phyloP scores from a whole-genome alignment of 2,888 invertebrate genomes.

The Elmis aenea region DNA sequence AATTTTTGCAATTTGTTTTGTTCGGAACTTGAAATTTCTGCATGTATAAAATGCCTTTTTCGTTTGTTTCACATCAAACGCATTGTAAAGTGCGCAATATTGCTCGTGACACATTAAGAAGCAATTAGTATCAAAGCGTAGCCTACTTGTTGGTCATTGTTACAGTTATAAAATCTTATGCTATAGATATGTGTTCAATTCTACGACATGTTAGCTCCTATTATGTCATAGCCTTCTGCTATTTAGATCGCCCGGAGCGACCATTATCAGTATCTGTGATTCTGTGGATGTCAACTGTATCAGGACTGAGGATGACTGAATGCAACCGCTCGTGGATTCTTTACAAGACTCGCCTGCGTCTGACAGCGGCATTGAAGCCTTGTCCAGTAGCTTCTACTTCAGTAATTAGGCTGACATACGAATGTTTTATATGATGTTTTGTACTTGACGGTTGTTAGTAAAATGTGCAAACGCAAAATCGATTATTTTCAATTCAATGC shows the following conservation, averaged over 20 bases:
- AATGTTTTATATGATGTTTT: slow-evolving; percentile 26
- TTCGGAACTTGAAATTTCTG: too few relatives aligned
- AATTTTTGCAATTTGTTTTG: too few relatives aligned
- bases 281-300: slow-evolving; percentile 32
- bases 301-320: slow-evolving; percentile 37
- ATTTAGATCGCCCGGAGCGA: slow-evolving; percentile 26
- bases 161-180: too few relatives aligned
- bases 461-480: too few relatives aligned
- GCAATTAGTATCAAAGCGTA: too few relatives aligned
- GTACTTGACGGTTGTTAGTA: slow-evolving; percentile 1
- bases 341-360: slow-evolving; percentile 34
- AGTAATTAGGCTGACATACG: slow-evolving; percentile 38
- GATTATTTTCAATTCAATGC: too few relatives aligned
- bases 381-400: slow-evolving; percentile 37
- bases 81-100: too few relatives aligned
- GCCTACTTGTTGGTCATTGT: too few relatives aligned
- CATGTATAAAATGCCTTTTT: too few relatives aligned
- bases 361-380: slow-evolving; percentile 41
- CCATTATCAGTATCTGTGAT: slow-evolving; percentile 34
- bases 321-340: slow-evolving; percentile 42
- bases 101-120: too few relatives aligned
- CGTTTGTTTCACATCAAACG: slow-evolving; percentile 6
- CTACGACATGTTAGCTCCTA: slow-evolving; percentile 17
- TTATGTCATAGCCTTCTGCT: slow-evolving; percentile 26
- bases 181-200: slow-evolving; percentile 18